Evolutionary conservation across 2,797 vertebrate genomes (phyloP), one percentile per base, ranked within the genome.

Genomic region (Zalophus californianus): DNA sequence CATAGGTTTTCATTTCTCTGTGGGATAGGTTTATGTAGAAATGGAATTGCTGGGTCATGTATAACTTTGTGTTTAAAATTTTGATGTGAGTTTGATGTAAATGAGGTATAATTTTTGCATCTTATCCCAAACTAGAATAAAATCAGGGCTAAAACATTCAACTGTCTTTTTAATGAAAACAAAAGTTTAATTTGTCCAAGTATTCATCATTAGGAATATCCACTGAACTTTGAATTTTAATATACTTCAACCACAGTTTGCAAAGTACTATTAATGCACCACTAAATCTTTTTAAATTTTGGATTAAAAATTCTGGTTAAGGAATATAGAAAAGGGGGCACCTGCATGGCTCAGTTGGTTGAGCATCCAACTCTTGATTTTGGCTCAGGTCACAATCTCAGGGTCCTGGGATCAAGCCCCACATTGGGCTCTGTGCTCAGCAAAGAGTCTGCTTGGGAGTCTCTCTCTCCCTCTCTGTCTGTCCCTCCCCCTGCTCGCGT

Each of bases 21-120:
- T 32, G 62, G 52, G 75, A 20, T 83, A 77, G 50, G 13, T 66
- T 60, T 25, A 15, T 78, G 3, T 87, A 90, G 70, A 52, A 79
- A 29, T 78, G 12, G 44, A 96, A 89, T 82, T 82, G 38, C 50
- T 60, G 7, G 35, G 6, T 85, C 32, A 75, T 83, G n/a, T 94
- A 23, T 78, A 91, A 80, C 21, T 84, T 5, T 70, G 5, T 87
- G 15, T 93, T 95, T 91, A 70, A 50, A 58, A 75, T 92, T 87
- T 80, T 90, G 10, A 70, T 78, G 32, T 90, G 41, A 93, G 7
- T 75, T 80, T 90, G 20, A 52, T 86, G 21, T 89, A 94, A 95
- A 68, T 83, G n/a, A 91, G 20, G 9, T 77, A 27, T 91, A 72
- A 86, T 91, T 82, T 89, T 96, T 97, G 11, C 25, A 54, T 95